Base-by-base conservation (phyloP, 2,888 invertebrate species). In the Polydrusus cervinus region DNA sequence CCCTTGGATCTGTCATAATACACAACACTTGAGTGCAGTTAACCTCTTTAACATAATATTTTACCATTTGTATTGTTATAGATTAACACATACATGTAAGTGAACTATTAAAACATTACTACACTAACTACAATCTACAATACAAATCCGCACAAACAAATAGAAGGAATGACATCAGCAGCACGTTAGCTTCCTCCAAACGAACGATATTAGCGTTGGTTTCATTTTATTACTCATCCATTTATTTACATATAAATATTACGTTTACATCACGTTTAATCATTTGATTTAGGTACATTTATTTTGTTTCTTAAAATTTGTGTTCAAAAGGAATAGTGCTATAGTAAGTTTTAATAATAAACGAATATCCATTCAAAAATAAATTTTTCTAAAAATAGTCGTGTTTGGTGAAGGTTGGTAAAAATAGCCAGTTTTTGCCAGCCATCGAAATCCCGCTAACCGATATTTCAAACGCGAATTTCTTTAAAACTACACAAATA, bases 101-200 rank as follows among this genome's bases (percentile, higher is more conserved):
- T 11, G 25, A 25, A 10, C 9, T 8, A 34, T 34, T 30, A 34
- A 34, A 34, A 34, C 34, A 10, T 34, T 34, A 34, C 9, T 8
- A 34, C 3, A 40, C 40, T n/a, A n/a, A n/a, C n/a, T n/a, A n/a
- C n/a, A n/a, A n/a, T n/a, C n/a, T n/a, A 40, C 43, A 43, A 43
- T 53, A 38, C 18, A 16, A 60, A 60, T 38, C 11, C 14, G 38
- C 57, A 38, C n/a, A 38, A 13, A 38, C 18, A 38, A 47, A 9
- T 16, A 38, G 16, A 38, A 60, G 40, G 18, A 60, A 38, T 60
- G 57, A 60, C 38, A 60, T 60, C 57, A 14, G 14, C 57, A 14
- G 14, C n/a, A 60, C 13, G 34, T 1, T 57, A 60, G 40, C 18
- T 60, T 60, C 38, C 38, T 60, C 57, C 18, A 60, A 60, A 60